phyloP scores from a whole-genome alignment of 1,140 invertebrate genomes.

The Apis florea region DNA sequence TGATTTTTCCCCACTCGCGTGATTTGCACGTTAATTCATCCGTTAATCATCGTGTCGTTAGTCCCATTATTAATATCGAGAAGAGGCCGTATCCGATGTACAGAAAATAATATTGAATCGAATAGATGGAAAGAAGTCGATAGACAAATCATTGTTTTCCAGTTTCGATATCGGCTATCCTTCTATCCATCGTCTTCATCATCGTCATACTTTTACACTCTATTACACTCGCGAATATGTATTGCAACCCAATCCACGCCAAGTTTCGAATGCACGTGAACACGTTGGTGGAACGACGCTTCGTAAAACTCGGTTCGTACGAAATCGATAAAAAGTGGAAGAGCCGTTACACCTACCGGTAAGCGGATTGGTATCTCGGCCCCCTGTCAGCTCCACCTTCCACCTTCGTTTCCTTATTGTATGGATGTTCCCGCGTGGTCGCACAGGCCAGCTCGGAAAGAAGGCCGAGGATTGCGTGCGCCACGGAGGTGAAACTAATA shows the following conservation, averaged over 20 bases:
- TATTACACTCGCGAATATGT: too few species aligned
- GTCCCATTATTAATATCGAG: constrained; percentile 20
- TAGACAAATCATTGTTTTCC: too few species aligned
- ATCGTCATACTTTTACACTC: too few species aligned
- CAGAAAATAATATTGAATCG: too few species aligned
- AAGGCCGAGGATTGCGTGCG: constrained; percentile 57
- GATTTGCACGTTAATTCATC: constrained; percentile 39
- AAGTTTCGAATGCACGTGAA: too few species aligned
- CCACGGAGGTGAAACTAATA: constrained; percentile 74
- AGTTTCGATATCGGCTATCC: too few species aligned
- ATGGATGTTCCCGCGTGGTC: constrained; percentile 34
- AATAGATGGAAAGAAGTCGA: too few species aligned
- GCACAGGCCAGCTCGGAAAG: neutral
- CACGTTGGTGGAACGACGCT: too few species aligned
- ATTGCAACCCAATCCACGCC: too few species aligned
- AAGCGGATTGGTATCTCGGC: constrained; percentile 53
- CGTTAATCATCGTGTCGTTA: constrained; percentile 8
- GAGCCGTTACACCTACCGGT: constrained; percentile 53
- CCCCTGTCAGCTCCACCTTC: constrained; percentile 55
- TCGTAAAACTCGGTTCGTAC: neutral
- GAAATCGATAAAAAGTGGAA: constrained; percentile 55
- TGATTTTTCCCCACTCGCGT: neutral
- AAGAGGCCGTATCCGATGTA: neutral
- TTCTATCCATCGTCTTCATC: too few species aligned
- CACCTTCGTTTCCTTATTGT: constrained; percentile 56